phyloP scores from a whole-genome alignment of 1,140 invertebrate species.

The Lysiphlebus fabarum region DNA sequence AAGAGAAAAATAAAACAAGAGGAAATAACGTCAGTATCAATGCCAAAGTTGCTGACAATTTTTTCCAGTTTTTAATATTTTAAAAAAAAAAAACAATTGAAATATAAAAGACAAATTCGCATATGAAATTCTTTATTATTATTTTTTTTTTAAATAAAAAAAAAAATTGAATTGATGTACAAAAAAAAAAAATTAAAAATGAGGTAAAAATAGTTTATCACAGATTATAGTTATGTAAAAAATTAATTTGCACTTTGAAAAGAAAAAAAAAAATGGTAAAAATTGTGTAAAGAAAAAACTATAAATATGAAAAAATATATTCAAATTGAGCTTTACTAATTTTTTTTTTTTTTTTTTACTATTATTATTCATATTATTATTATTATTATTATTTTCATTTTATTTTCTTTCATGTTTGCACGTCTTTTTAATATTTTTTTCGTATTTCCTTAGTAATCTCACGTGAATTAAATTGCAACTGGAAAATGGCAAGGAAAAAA shows the following conservation, averaged over 20 bases:
- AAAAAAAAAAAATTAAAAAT: background rate
- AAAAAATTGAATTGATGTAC: slow-evolving; percentile 9
- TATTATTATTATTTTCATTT: no score
- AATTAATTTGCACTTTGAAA: background rate
- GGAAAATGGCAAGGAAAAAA: slow-evolving; percentile 6
- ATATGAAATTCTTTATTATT: no score
- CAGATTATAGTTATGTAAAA: background rate
- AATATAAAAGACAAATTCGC: slow-evolving; percentile 3
- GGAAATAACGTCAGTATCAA: slow-evolving; percentile 1
- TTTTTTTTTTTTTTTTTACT: slow-evolving; percentile 2
- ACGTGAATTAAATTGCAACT: slow-evolving; percentile 11
- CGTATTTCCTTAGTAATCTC: background rate
- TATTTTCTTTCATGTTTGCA: slow-evolving; percentile 5
- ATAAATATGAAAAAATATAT: background rate
- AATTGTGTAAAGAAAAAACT: background rate
- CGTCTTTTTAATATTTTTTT: slow-evolving; percentile 8
- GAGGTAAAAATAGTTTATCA: background rate
- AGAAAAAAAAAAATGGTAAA: background rate
- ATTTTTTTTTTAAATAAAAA: background rate
- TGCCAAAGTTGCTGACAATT: background rate
- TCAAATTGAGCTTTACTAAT: background rate
- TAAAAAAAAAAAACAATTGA: background rate
- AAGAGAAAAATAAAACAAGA: slow-evolving; percentile 4
- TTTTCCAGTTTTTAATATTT: background rate
- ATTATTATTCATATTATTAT: no score